A percentile compares a stretch with the other conserved stretches of the same genome.
phyloP scores from a whole-genome alignment of 2,113 vertebrate genomes.

The Xenus cinereus region DNA sequence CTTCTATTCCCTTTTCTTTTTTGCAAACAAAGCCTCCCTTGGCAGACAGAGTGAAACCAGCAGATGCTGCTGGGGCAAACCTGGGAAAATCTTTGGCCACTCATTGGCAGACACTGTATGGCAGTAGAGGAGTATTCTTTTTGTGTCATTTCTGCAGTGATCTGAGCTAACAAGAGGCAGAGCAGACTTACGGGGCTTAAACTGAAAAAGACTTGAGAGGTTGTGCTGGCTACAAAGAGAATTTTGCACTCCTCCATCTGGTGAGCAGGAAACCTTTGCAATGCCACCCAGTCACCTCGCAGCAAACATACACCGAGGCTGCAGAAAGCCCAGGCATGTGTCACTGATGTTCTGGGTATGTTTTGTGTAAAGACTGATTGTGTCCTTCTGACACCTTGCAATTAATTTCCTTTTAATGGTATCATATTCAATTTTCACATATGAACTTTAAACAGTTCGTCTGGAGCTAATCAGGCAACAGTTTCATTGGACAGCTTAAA shows the following conservation, averaged over 20 bases:
- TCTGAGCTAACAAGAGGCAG: not conserved
- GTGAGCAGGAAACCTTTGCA: accelerated
- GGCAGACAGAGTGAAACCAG: not conserved
- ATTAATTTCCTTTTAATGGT: not conserved
- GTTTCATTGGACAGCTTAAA: not conserved
- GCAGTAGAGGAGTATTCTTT: not conserved
- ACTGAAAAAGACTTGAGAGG: not conserved
- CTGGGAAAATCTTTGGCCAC: not conserved
- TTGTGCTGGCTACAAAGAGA: not conserved
- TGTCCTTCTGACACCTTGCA: not conserved
- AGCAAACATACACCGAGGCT: not conserved
- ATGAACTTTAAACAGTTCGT: not conserved
- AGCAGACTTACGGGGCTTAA: not conserved
- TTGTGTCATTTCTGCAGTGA: not conserved
- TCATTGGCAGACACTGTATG: not conserved
- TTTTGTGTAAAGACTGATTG: not conserved
- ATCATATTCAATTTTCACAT: not conserved
- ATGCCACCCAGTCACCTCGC: not conserved
- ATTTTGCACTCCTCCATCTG: not conserved
- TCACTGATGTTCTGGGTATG: not conserved
- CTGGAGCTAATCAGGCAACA: not conserved
- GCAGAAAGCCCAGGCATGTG: not conserved
- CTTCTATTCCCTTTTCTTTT: not conserved
- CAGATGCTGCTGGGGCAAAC: not conserved
- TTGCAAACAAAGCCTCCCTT: not conserved